Base-by-base conservation (phyloP, 2,888 invertebrate species). In the Auanema freiburgensis region DNA sequence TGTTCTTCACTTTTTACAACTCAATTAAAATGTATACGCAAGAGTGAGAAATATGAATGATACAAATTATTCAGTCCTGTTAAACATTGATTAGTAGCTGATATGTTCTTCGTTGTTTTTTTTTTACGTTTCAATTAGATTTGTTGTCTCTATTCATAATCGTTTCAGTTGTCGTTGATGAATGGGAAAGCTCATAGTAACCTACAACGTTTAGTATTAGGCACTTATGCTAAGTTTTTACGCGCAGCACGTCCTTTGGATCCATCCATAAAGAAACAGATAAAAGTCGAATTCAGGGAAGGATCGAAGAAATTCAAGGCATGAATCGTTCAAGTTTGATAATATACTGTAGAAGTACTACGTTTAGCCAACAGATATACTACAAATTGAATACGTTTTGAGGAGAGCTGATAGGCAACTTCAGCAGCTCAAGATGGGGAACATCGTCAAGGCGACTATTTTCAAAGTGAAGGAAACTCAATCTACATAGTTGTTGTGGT, bases 181-280 rank as follows among this genome's bases (percentile, higher is more conserved):
- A n/a, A n/a, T n/a, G n/a, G n/a, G n/a, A n/a, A n/a, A n/a, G n/a
- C 67, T 49, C 69, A 66, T 51, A 67, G 65, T 57, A 75, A 75
- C 66, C 69, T 77, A 53, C 77, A 77, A 61, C 66, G 69, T 40
- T 64, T 65, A 42, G 77, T 77, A 24, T 65, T 77, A n/a, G 57
- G 59, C n/a, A 66, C 65, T 0, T 77, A 77, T 52, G 68, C 68
- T 49, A 60, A 67, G 23, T 75, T 77, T 57, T 56, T 77, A 16
- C 71, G 68, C 33, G 70, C 72, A 6, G 57, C 67, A 11, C 63
- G 64, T 51, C 65, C 62, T 8, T 66, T 60, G 49, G 66, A 73
- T 44, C 71, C 69, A 18, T 69, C 68, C 43, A 63, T 75, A 50
- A 65, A 66, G 33, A 57, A 62, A 50, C 67, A 67, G 24, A 66